Evolutionary conservation across 2,888 invertebrate genomes (phyloP).

Genomic region (Metalampra italica): DNA sequence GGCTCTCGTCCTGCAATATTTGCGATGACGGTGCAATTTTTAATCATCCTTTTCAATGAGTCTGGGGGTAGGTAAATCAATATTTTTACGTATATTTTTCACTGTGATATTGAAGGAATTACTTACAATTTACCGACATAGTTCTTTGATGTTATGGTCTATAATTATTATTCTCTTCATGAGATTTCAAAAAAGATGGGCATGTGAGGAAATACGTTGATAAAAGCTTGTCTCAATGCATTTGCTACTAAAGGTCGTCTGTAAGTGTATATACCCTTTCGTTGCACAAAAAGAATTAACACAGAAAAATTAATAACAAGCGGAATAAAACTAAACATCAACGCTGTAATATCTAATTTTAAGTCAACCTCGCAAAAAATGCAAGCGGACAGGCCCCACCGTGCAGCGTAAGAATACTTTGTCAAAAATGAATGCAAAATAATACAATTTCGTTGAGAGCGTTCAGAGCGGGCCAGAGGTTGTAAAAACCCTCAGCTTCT

Average conservation of each 20-base stretch:
- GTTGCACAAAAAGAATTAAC: neutral
- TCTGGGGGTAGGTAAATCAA: neutral
- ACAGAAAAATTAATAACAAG: neutral
- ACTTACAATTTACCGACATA: no score
- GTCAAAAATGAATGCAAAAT: slow-evolving; percentile 76
- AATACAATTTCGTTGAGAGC: slow-evolving; percentile 74
- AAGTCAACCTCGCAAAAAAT: slow-evolving; percentile 27
- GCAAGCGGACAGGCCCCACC: slow-evolving; percentile 28
- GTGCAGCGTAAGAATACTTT: slow-evolving; percentile 51
- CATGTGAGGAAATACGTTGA: no score
- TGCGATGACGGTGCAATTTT: slow-evolving; percentile 7
- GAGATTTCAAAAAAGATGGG: no score
- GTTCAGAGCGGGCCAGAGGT: slow-evolving; percentile 46
- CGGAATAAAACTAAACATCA: slow-evolving; percentile 4
- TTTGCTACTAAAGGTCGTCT: no score
- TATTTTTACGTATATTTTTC: neutral
- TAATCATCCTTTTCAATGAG: slow-evolving; percentile 3
- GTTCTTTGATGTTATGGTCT: no score
- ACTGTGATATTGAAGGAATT: no score
- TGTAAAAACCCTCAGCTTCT: slow-evolving; percentile 50
- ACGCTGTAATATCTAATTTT: slow-evolving; percentile 19
- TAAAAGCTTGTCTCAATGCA: no score
- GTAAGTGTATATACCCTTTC: no score
- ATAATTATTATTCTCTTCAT: no score
- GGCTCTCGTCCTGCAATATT: slow-evolving; percentile 1